Evolutionary conservation across 37 sponge, comb jelly and placozoan genomes (phyloP).

Genomic region (Ephydatia muelleri): DNA sequence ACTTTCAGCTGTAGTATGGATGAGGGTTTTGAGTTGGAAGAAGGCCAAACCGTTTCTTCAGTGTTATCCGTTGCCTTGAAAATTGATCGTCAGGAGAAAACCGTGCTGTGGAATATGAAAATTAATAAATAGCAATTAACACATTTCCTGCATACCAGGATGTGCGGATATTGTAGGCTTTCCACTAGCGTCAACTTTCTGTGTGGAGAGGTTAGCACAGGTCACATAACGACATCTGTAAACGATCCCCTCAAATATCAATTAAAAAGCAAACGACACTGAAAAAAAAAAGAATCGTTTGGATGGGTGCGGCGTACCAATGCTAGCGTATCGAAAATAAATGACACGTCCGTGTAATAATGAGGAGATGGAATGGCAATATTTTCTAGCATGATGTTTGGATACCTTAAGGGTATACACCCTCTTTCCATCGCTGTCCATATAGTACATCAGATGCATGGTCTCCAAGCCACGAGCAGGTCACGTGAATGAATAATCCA

Average conservation of each 20-base stretch:
- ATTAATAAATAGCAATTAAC: background rate
- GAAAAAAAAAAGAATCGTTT: no score
- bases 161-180: slow-evolving; percentile 96
- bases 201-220: background rate
- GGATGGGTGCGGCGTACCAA: no score
- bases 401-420: slow-evolving; percentile 93
- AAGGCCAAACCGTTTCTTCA: slow-evolving; percentile 94
- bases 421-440: slow-evolving; percentile 84
- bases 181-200: slow-evolving; percentile 80
- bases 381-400: no score
- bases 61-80: slow-evolving; percentile 79
- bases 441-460: slow-evolving; percentile 96
- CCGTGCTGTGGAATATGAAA: slow-evolving; percentile 55
- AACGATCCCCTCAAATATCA: no score
- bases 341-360: no score
- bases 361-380: no score
- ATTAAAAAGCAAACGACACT: no score
- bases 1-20: slow-evolving; percentile 5
- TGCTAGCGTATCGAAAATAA: no score
- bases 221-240: no score
- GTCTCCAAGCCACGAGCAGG: background rate
- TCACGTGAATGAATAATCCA: no score
- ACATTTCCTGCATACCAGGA: slow-evolving; percentile 70
- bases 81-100: slow-evolving; percentile 98
- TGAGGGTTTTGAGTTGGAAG: slow-evolving; percentile 74